Evolutionary conservation across 1,140 invertebrate species (phyloP).

Genomic region (Hermatobates lingyangjiaoensis): DNA sequence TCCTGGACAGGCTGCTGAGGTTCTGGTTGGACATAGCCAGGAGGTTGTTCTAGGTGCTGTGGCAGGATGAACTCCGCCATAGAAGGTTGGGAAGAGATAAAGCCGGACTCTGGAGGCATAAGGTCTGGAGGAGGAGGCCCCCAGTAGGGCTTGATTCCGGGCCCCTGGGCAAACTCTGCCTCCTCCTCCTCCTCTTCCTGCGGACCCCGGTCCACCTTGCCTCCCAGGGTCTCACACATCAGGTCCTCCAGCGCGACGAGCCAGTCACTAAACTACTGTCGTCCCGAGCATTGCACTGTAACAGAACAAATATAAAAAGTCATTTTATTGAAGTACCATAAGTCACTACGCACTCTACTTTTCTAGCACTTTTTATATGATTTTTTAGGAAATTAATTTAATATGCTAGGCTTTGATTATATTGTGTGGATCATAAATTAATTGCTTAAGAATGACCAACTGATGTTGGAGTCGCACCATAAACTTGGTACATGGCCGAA

Average conservation of each 20-base stretch:
- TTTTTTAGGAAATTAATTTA: too few species aligned
- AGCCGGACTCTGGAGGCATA: conserved; percentile 47
- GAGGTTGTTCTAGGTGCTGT: conserved; percentile 32
- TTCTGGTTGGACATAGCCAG: conserved; percentile 9
- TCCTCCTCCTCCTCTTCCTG: conserved; percentile 14
- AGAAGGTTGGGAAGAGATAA: conserved; percentile 78
- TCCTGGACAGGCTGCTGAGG: conserved; percentile 64
- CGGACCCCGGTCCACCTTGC: conserved; percentile 10
- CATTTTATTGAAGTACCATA: too few species aligned
- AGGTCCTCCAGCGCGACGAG: conserved; percentile 10
- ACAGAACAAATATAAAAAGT: too few species aligned
- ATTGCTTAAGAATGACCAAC: too few species aligned
- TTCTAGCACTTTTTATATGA: too few species aligned
- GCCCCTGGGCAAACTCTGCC: conserved; percentile 11
- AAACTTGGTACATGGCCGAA: too few species aligned
- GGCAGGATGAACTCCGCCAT: conserved; percentile 82
- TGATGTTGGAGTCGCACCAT: too few species aligned
- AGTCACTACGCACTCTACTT: too few species aligned
- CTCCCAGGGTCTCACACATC: conserved; percentile 12
- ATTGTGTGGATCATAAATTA: too few species aligned
- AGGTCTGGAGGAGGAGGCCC: not conserved
- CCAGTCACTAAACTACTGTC: too few species aligned
- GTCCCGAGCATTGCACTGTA: too few species aligned
- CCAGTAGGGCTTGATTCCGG: conserved; percentile 1
- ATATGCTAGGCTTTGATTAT: too few species aligned